Base-by-base conservation (phyloP, 1,140 invertebrate species). In the Leptonema lineaticorne region DNA sequence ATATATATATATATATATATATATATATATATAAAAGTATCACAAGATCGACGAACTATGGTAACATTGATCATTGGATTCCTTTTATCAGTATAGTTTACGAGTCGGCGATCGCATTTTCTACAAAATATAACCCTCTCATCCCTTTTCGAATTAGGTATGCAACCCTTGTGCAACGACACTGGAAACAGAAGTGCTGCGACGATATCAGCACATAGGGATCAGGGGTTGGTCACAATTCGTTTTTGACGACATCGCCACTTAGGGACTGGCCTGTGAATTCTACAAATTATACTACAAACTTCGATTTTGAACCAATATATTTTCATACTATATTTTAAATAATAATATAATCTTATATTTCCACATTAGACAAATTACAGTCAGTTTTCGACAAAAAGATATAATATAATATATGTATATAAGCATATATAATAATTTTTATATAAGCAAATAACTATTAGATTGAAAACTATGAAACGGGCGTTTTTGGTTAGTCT, bases 161-260 rank as follows among this genome's bases (percentile, higher is more conserved):
- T 64, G 62, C 62, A 64, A 64, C 62, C 62, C 62, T 64, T 64
- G 62, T 62, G 29, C 26, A 62, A 14, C 11, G 22, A 30, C 14
- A 5, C 37, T 41, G 29, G 45, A 16, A 30, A 6, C 62, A 62
- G 46, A 64, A 45, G 62, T 64, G n/a, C n/a, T n/a, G n/a, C n/a
- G 62, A 64, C n/a, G 41, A 50, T 64, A 64, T 64, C 62, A 28
- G 45, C n/a, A 29, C 45, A 50, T 64, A 16, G 24, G 46, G 62
- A 64, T 64, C 62, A 50, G 62, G n/a, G 62, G 62, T 64, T 46
- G 62, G 45, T 41, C 20, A 45, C 62, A 64, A 64, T 64, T 64
- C 50, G 62, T 64, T 64, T 48, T 46, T 18, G 62, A 11, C 37
- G 41, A 64, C 62, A 64, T 64, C 41, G 62, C 41, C 62, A 64